phyloP scores from a whole-genome alignment of 2,888 invertebrate species.

The Ceriagrion tenellum region DNA sequence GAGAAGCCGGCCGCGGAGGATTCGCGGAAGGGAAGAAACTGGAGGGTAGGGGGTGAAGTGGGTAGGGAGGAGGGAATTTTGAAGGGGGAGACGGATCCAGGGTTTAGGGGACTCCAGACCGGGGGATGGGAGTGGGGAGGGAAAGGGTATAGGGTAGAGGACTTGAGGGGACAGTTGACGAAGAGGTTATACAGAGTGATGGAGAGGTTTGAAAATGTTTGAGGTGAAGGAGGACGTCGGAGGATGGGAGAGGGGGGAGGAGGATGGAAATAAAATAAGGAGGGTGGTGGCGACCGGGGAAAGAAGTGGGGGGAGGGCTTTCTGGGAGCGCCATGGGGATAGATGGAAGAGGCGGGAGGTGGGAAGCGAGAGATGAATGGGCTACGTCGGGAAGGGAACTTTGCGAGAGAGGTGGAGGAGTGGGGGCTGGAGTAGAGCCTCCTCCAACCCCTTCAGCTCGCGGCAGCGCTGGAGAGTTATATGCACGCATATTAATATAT shows the following conservation, averaged over 20 bases:
- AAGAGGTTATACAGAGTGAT: slow-evolving; percentile 18
- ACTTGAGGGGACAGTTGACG: not conserved
- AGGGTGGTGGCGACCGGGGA: not conserved
- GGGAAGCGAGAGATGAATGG: not conserved
- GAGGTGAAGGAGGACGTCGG: not conserved
- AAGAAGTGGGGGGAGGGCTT: not conserved
- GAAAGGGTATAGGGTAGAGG: no score
- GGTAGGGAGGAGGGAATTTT: not conserved
- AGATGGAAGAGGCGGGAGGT: not conserved
- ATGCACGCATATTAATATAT: not conserved
- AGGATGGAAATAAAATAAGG: not conserved
- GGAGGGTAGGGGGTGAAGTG: not conserved
- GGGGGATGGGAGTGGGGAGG: not conserved
- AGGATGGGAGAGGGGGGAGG: not conserved
- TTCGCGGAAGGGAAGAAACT: not conserved
- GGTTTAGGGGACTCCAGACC: not conserved
- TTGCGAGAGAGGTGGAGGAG: not conserved
- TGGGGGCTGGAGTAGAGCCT: not conserved
- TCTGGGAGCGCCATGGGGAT: not conserved
- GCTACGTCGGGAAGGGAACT: not conserved
- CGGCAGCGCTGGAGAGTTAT: not conserved
- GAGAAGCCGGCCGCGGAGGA: not conserved
- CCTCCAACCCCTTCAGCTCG: not conserved
- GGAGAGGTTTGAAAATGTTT: slow-evolving; percentile 44
- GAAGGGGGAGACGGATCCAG: not conserved